Evolutionary conservation across 2,888 invertebrate genomes (phyloP).

Genomic region (Acleris cristana): DNA sequence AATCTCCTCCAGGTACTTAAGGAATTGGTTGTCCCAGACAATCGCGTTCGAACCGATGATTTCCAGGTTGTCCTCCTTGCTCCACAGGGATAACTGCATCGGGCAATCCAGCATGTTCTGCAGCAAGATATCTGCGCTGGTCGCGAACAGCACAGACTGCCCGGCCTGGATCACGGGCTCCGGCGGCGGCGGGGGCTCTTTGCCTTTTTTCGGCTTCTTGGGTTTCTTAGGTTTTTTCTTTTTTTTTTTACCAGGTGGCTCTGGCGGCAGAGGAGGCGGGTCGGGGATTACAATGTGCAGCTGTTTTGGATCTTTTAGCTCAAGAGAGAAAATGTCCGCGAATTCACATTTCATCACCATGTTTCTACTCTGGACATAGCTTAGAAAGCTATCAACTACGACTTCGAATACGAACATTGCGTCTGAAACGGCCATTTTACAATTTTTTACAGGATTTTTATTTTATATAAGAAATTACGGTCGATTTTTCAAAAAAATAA

Average conservation of each 20-base stretch:
- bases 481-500: not conserved
- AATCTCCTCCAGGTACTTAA: conserved; percentile 61
- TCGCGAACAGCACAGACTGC: conserved; percentile 72
- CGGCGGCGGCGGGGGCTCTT: conserved; percentile 61
- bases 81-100: conserved; percentile 71
- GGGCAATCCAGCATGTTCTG: conserved; percentile 70
- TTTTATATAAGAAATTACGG: not conserved
- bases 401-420: conserved; percentile 77
- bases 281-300: conserved; percentile 76
- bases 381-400: conserved; percentile 67
- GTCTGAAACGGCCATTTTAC: conserved; percentile 68
- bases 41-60: conserved; percentile 65
- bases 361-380: conserved; percentile 60
- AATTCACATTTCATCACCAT: conserved; percentile 73
- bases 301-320: conserved; percentile 74
- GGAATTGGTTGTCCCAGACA: conserved; percentile 70
- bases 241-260: conserved; percentile 64
- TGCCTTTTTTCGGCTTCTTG: conserved; percentile 65
- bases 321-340: conserved; percentile 73
- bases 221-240: conserved; percentile 58
- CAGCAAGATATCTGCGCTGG: conserved; percentile 68
- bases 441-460: conserved; percentile 40
- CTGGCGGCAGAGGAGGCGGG: conserved; percentile 71
- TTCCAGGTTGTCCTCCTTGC: conserved; percentile 67
- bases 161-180: conserved; percentile 74